phyloP scores from a whole-genome alignment of 2,113 vertebrate species.

The Eretmochelys imbricata region DNA sequence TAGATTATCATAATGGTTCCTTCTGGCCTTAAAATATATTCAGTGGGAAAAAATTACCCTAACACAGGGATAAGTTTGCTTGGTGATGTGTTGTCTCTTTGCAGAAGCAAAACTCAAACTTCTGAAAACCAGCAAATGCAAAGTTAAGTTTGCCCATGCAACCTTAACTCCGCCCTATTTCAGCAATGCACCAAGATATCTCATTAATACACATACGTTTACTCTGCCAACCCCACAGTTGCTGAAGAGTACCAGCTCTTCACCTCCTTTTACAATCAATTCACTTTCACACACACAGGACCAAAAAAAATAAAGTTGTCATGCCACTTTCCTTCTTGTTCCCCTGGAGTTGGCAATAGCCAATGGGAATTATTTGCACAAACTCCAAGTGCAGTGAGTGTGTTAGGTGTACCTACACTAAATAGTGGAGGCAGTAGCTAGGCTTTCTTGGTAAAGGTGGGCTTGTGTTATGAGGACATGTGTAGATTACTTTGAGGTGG shows the following conservation, averaged over 20 bases:
- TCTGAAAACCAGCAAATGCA: background rate
- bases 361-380: background rate
- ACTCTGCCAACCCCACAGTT: background rate
- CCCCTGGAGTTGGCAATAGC: background rate
- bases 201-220: background rate
- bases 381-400: background rate
- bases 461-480: background rate
- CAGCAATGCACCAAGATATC: background rate
- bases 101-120: no score
- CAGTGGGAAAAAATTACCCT: background rate
- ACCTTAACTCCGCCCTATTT: background rate
- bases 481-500: background rate
- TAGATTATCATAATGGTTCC: background rate
- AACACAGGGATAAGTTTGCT: background rate
- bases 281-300: background rate
- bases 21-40: background rate
- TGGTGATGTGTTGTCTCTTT: background rate
- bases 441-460: background rate
- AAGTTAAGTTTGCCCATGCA: background rate
- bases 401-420: background rate
- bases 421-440: background rate
- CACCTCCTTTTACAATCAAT: background rate
- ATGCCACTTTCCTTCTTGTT: background rate
- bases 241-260: background rate
- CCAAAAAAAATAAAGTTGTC: background rate